phyloP scores from a whole-genome alignment of 23 tunicate species.

The Trididemnum miniatum region DNA sequence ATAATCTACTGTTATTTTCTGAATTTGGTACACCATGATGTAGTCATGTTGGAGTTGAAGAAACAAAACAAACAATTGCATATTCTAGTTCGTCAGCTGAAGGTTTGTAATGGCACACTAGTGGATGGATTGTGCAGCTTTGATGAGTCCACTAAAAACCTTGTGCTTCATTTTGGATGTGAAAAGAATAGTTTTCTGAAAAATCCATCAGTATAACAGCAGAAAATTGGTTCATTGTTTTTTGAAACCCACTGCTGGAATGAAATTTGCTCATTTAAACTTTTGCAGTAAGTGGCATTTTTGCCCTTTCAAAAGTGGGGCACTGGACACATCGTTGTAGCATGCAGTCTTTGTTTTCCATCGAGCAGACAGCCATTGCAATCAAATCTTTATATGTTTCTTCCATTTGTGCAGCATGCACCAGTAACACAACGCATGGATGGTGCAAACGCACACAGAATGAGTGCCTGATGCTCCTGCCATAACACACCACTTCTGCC shows the following conservation, averaged over 20 bases:
- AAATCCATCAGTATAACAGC: background rate
- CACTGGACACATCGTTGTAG: background rate
- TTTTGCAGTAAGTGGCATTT: background rate
- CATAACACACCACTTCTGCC: slow-evolving; percentile 20
- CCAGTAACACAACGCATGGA: slow-evolving; percentile 11
- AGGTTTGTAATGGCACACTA: slow-evolving; percentile 3
- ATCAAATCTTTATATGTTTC: slow-evolving; percentile 2
- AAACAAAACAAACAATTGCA: background rate
- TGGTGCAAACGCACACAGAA: background rate
- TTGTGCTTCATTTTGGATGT: background rate
- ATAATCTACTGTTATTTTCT: background rate
- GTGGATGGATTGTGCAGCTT: background rate
- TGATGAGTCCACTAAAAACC: background rate
- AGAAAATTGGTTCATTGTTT: background rate
- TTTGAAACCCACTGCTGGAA: background rate
- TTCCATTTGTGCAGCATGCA: slow-evolving; percentile 9
- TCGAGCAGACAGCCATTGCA: background rate
- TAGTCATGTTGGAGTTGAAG: background rate
- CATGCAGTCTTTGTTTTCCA: slow-evolving; percentile 4
- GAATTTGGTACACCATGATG: slow-evolving; percentile 1
- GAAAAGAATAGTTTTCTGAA: background rate
- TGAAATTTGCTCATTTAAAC: background rate
- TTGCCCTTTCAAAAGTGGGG: background rate
- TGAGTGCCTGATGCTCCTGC: slow-evolving; percentile 36
- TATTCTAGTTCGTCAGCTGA: background rate